phyloP scores from a whole-genome alignment of 2,888 invertebrate genomes.

The Athalia cordata region DNA sequence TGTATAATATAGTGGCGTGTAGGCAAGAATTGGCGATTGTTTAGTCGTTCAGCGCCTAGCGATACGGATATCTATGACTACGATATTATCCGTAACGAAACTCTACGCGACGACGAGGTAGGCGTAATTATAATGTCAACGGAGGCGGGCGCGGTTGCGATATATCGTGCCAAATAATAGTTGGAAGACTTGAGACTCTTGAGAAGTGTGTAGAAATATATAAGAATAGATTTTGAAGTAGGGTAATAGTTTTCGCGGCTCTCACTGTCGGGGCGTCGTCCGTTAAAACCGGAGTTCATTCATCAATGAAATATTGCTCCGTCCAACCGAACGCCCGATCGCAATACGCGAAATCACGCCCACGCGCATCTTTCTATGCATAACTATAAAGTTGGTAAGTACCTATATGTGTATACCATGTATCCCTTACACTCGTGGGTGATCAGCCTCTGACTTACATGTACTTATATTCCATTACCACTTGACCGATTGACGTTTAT shows the following conservation, averaged over 20 bases:
- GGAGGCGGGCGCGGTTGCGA: neutral
- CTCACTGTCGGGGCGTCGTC: too few species aligned
- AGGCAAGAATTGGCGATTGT: neutral
- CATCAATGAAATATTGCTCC: too few species aligned
- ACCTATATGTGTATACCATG: neutral
- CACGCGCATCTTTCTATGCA: too few species aligned
- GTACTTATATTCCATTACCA: conserved; percentile 24
- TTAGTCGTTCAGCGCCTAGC: neutral
- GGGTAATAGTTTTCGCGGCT: too few species aligned
- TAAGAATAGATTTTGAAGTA: neutral
- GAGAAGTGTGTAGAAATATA: conserved; percentile 1
- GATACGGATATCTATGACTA: conserved; percentile 14
- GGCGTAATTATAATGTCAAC: too few species aligned
- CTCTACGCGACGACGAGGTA: neutral
- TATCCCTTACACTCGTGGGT: neutral
- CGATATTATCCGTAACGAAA: neutral
- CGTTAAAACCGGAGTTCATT: too few species aligned
- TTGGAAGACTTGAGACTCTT: conserved; percentile 39
- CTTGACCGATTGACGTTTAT: conserved; percentile 14
- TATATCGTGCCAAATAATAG: conserved; percentile 17
- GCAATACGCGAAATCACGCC: too few species aligned
- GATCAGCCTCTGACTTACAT: conserved; percentile 15
- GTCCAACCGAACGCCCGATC: too few species aligned
- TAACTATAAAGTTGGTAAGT: neutral
- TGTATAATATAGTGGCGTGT: neutral